Evolutionary conservation across 2,113 vertebrate genomes (phyloP), one percentile per base, ranked within the genome.

Genomic region (Dromaius novaehollandiae): DNA sequence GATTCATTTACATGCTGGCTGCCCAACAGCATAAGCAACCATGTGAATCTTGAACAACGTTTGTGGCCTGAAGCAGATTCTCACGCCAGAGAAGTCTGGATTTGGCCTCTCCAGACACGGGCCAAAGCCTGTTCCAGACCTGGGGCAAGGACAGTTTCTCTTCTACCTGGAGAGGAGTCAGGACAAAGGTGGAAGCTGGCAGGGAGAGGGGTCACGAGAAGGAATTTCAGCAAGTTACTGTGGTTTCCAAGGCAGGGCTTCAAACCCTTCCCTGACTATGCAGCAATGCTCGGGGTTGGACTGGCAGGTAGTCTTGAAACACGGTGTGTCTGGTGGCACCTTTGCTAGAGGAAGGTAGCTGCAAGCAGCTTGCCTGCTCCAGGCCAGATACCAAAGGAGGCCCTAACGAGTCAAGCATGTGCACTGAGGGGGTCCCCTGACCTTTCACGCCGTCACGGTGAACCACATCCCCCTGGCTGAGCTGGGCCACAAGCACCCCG

Each of bases 1-100:
- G 55, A 93, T 94, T 96, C 92, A 96, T 97, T 97, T 96, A 96
- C 97, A 97, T 96, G 97, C 97, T 96, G 97, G 87, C 21, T 53
- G 93, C 95, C 90, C 95, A 92, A 96, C 97, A 97, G 97, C 96
- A 97, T 95, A 70, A 93, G 91, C 95, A 90, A 95, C 93, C 97
- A 95, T 6, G 70, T 48, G 95, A 94, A 82, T 76, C 92, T 94
- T 48, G 3, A 84, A 75, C 86, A 63, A 86, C 5, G 90, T 82
- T 83, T 89, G 89, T 32, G 95, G 97, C 97, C 97, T 95, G 89
- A 94, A 96, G 96, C 95, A 58, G 94, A 69, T 89, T 95, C 88
- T 53, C 84, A 53, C 80, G 44, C 6, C 64, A 85, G 83, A 65
- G 80, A 70, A 78, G 78, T 25, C 75, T n/a, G 46, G 81, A 36